Conservation (phyloP, 2,113 vertebrate species). For the Corapipo altera region DNA sequence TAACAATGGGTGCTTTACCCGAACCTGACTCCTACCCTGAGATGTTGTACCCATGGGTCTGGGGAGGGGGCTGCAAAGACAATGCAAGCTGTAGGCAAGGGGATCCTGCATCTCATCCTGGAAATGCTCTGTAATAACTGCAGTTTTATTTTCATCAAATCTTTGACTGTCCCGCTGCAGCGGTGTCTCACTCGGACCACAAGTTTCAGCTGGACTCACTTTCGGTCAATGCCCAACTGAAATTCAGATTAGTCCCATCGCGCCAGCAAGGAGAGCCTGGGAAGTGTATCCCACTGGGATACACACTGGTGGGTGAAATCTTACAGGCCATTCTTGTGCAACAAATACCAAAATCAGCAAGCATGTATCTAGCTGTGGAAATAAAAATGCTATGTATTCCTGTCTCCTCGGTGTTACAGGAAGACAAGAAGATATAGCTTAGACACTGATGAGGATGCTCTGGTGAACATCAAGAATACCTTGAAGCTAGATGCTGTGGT, state of each 20-base stretch:
- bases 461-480: neutral
- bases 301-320: neutral
- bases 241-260: conserved; percentile 40
- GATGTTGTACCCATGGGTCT: neutral
- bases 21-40: neutral
- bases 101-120: neutral
- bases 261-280: conserved; percentile 7
- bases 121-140: neutral
- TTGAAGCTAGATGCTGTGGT: neutral
- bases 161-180: neutral
- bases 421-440: neutral
- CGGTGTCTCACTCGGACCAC: neutral
- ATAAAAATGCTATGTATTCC: neutral
- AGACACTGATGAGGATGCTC: neutral
- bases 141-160: conserved; percentile 45
- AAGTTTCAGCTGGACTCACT: neutral
- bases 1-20: neutral
- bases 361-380: neutral
- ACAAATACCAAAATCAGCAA: neutral
- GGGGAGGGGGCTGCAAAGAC: neutral
- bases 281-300: neutral
- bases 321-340: neutral
- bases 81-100: neutral
- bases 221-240: neutral
- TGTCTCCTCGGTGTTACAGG: neutral